Conservation (phyloP, 2,888 invertebrate genomes). For the Schizaphis graminum region DNA sequence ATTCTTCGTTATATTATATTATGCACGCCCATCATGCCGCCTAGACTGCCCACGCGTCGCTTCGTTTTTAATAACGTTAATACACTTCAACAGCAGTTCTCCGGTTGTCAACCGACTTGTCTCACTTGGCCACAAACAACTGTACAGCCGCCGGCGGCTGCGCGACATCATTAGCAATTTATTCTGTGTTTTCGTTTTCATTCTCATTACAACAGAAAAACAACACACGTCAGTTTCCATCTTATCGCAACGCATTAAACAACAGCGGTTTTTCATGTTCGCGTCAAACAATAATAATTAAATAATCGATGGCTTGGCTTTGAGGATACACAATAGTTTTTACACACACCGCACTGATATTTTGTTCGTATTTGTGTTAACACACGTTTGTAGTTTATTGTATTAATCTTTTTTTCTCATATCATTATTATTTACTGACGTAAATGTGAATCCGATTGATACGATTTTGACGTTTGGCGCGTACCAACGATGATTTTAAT, state of each 20-base stretch:
- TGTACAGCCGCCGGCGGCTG: neutral
- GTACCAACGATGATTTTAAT: neutral
- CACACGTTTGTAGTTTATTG: neutral
- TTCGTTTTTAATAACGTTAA: conserved; percentile 37
- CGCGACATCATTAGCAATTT: conserved; percentile 24
- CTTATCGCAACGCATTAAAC: neutral
- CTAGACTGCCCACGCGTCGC: conserved; percentile 41
- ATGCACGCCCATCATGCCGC: neutral
- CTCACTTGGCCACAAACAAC: conserved; percentile 28
- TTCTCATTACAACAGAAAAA: neutral
- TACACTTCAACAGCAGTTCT: conserved; percentile 37
- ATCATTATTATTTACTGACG: neutral
- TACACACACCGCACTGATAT: too few relatives aligned
- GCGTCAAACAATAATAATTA: neutral
- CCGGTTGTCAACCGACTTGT: conserved; percentile 47
- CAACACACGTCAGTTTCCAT: neutral
- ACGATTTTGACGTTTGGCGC: neutral
- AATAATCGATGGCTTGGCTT: neutral
- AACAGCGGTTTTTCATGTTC: neutral
- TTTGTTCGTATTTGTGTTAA: neutral
- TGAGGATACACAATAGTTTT: too few relatives aligned
- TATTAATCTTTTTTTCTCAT: neutral
- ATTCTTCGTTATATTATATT: neutral
- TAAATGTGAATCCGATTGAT: neutral
- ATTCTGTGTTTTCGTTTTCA: conserved; percentile 19